Evolutionary conservation across 2,113 vertebrate species (phyloP).

Genomic region (Tinamus guttatus): DNA sequence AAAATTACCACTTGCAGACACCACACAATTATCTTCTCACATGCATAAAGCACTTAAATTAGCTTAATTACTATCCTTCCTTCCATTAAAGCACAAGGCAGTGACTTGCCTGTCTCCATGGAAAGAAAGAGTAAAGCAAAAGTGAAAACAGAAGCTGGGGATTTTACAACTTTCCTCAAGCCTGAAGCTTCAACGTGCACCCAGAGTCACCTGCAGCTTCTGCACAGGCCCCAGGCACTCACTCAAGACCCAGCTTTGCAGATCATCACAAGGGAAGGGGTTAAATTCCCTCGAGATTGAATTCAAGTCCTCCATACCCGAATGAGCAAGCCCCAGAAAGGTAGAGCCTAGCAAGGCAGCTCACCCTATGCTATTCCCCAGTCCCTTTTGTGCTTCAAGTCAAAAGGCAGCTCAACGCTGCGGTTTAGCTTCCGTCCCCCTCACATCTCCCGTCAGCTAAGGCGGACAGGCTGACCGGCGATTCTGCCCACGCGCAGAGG

Average conservation of each 20-base stretch:
- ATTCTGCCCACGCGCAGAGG: background rate
- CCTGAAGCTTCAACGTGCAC: background rate
- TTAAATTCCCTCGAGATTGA: background rate
- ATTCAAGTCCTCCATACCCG: background rate
- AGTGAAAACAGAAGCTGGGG: background rate
- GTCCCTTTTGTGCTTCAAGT: background rate
- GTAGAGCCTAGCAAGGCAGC: rapidly evolving
- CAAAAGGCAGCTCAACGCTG: background rate
- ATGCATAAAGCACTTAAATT: background rate
- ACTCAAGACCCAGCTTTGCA: background rate
- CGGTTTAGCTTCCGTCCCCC: background rate
- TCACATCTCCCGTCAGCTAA: background rate
- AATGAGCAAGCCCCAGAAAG: background rate
- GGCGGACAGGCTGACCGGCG: background rate
- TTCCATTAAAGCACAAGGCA: background rate
- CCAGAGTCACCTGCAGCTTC: background rate
- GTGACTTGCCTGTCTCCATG: background rate
- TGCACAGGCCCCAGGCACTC: background rate
- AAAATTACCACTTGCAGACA: constrained; percentile 5
- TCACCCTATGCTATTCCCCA: background rate
- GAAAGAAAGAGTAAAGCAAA: background rate
- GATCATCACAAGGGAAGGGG: background rate
- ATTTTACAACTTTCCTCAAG: background rate
- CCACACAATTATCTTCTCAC: background rate
- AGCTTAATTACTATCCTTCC: background rate